phyloP scores from a whole-genome alignment of 2,888 invertebrate species.

The Pharmacophagus antenor region DNA sequence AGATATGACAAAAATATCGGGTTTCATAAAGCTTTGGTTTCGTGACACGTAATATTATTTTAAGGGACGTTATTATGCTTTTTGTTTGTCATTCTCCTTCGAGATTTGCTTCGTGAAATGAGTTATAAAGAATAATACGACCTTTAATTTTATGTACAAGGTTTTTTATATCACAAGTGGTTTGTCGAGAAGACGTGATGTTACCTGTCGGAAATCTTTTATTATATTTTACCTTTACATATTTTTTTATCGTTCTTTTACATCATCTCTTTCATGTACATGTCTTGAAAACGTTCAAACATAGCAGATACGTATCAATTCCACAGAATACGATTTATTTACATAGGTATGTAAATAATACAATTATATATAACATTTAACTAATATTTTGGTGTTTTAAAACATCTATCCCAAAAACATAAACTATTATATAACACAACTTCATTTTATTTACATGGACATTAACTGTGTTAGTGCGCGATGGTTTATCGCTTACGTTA shows the following conservation, averaged over 20 bases:
- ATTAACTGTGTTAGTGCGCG: too few relatives aligned
- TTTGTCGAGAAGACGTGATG: conserved; percentile 14
- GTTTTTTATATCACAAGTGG: conserved; percentile 23
- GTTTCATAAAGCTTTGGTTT: conserved; percentile 80
- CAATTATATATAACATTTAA: too few relatives aligned
- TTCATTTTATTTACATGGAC: too few relatives aligned
- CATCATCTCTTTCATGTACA: conserved; percentile 2
- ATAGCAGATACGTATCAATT: too few relatives aligned
- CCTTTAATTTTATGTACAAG: conserved; percentile 30
- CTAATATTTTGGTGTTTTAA: too few relatives aligned
- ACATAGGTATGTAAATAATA: neutral
- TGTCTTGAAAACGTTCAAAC: neutral
- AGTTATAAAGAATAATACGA: conserved; percentile 34
- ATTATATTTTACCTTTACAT: conserved; percentile 19
- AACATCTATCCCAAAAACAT: too few relatives aligned
- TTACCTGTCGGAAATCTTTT: conserved; percentile 28
- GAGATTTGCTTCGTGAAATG: conserved; percentile 50
- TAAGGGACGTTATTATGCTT: conserved; percentile 71
- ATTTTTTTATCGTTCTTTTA: conserved; percentile 19
- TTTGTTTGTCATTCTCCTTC: conserved; percentile 65
- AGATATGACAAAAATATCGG: conserved; percentile 81
- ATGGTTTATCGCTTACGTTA: too few relatives aligned
- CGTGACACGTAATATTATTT: conserved; percentile 79
- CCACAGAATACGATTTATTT: neutral
- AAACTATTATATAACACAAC: too few relatives aligned